Percentiles rank a stretch among this genome's conserved stretches.
phyloP scores from a whole-genome alignment of 2,888 invertebrate species.

The Drosophila rubida region DNA sequence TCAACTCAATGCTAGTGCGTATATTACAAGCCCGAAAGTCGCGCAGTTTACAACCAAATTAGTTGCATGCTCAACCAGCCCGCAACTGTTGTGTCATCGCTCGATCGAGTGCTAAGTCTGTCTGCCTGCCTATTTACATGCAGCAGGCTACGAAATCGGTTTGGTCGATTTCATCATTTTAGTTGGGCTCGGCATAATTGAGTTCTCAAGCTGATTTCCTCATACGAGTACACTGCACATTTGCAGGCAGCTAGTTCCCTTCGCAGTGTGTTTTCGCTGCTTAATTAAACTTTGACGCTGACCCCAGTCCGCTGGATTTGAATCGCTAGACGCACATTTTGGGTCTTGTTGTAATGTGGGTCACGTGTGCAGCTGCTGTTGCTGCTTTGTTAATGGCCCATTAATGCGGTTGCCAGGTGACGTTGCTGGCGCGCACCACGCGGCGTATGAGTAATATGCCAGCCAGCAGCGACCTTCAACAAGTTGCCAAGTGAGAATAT shows the following conservation, averaged over 20 bases:
- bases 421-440: conserved; percentile 13
- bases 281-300: conserved; percentile 35
- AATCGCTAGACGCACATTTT: conserved; percentile 3
- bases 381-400: conserved; percentile 66
- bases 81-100: too few species aligned
- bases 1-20: conserved; percentile 4
- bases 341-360: conserved; percentile 34
- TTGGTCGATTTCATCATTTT: conserved; percentile 12
- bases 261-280: neutral
- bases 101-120: too few species aligned
- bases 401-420: conserved; percentile 67
- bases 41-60: conserved; percentile 2
- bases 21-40: neutral
- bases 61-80: neutral
- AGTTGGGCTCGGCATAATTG: neutral
- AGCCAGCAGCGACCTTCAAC: conserved; percentile 62
- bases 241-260: too few species aligned
- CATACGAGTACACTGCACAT: too few species aligned
- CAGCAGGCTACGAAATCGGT: neutral
- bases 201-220: neutral
- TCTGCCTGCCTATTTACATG: too few species aligned
- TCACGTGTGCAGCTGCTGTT: conserved; percentile 61
- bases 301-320: conserved; percentile 6
- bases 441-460: conserved; percentile 66
- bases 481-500: conserved; percentile 63